Evolutionary conservation across 1,140 invertebrate genomes (phyloP), one percentile per base, ranked within the genome.

Genomic region (Octopus sinensis): DNA sequence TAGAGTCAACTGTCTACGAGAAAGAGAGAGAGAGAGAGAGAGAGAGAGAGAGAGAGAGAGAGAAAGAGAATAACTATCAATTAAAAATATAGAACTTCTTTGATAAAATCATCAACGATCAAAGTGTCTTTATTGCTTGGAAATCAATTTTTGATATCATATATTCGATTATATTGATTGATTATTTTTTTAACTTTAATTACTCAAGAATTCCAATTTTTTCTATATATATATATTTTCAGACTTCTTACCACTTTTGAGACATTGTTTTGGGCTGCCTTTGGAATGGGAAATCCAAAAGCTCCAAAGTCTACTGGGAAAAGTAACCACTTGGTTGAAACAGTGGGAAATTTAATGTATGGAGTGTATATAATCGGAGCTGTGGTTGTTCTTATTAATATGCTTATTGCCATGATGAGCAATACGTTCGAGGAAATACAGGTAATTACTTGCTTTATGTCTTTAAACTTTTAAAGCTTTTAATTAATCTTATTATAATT

Each of bases 191-290:
- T 23, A 23, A 23, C 23, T 23, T 23, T 23, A 23, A 23, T 23
- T 23, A 23, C 23, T 23, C 23, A 23, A 23, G 23, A 23, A 23
- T 23, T 23, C 23, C 23, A 23, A 23, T 23, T 23, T 23, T 81
- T 23, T 76, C 54, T 78, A 79, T 54, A 43, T 62, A 5, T 76
- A n/a, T 52, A 1, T 82, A 53, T 23, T 85, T 86, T 78, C 92
- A 94, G 91, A 87, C 90, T 91, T 91, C 84, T 85, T 53, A 82
- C 86, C 52, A 94, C 93, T 4, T 87, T 94, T n/a, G 93, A 93
- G 84, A 94, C 93, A 0, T 91, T 94, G 17, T 95, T 94, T 87
- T 95, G 94, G 94, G 93, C 93, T 0, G 88, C 94, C 53, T 94
- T 94, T 84, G 94, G 93, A 79, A 93, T 94, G 92, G 91, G 92